Evolutionary conservation across 2,113 vertebrate species (phyloP), one percentile per base, ranked within the genome.

Genomic region (Tiliqua scincoides): DNA sequence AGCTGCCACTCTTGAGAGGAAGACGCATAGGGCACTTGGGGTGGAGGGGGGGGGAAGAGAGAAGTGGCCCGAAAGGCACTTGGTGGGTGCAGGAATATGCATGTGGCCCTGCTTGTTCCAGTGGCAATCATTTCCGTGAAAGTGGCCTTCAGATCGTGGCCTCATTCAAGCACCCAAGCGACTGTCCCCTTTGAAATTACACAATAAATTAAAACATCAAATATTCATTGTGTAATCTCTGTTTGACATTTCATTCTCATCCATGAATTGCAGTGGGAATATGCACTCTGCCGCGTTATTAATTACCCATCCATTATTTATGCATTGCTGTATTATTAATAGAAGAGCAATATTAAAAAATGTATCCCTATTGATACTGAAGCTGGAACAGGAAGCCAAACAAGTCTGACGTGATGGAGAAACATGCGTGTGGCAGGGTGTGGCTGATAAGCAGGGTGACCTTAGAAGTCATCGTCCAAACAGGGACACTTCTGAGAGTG

Each of bases 281-380:
- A 73, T 32, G 0, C 68, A 62, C 89, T 87, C 87, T 87, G 73
- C 79, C 85, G 1, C 88, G 85, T 92, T 74, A 84, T 94, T 91
- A 94, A 91, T 84, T 80, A 79, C 59, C 6, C 6, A 73, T 91
- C 52, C n/a, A 93, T 95, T 92, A 92, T 95, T 94, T 68, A 93
- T 86, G 48, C 3, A 0, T 88, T 89, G 59, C 86, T 90, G 43
- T 54, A 86, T 94, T 90, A 95, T 92, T 93, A 91, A 92, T 87
- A 54, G 82, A 87, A 78, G 86, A 88, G 82, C 82, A 89, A 92
- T 90, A 92, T 77, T 73, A 89, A 89, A 86, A 79, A 80, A 32
- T 61, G 54, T 84, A 90, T 89, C 82, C 81, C 83, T 30, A 12
- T 62, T 87, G 86, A 79, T 35, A 65, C 48, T 43, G 43, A 27